Evolutionary conservation across 2,888 invertebrate genomes (phyloP).

Genomic region (Aporophyla nigra): DNA sequence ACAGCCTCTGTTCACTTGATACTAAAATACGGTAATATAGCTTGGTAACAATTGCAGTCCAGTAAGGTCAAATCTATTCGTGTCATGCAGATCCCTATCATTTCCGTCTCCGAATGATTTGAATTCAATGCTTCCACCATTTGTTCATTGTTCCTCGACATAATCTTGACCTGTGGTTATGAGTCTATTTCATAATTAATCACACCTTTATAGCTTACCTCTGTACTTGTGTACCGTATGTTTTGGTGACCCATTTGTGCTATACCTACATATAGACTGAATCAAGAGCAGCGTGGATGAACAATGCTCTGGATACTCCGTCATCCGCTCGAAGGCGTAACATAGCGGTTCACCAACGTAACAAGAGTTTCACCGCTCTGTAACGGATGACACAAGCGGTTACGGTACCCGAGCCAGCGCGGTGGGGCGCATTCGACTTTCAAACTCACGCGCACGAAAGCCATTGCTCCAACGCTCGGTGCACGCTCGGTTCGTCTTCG

Average conservation of each 20-base stretch:
- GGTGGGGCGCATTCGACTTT: conserved; percentile 79
- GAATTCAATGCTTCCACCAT: conserved; percentile 72
- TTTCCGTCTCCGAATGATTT: conserved; percentile 72
- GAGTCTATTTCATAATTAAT: conserved; percentile 55
- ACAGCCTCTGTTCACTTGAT: conserved; percentile 46
- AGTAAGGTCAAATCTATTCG: conserved; percentile 69
- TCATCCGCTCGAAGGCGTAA: conserved; percentile 77
- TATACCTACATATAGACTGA: conserved; percentile 24
- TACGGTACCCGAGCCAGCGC: conserved; percentile 81
- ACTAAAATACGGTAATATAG: conserved; percentile 43
- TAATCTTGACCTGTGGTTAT: conserved; percentile 64
- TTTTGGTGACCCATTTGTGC: conserved; percentile 51
- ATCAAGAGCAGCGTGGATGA: conserved; percentile 60
- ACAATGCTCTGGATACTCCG: conserved; percentile 69
- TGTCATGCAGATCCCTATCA: conserved; percentile 67
- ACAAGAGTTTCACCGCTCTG: conserved; percentile 86
- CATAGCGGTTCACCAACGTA: conserved; percentile 85
- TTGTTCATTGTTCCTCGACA: conserved; percentile 66
- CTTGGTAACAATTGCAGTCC: conserved; percentile 51
- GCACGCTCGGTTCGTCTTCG: conserved; percentile 71
- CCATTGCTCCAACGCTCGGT: conserved; percentile 73
- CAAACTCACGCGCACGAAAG: conserved; percentile 83
- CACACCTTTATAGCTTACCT: conserved; percentile 40
- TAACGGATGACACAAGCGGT: conserved; percentile 90
- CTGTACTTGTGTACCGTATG: conserved; percentile 13